Percentiles rank a stretch among this genome's conserved stretches.
phyloP scores from a whole-genome alignment of 2,888 invertebrate species.

The Leucania comma region DNA sequence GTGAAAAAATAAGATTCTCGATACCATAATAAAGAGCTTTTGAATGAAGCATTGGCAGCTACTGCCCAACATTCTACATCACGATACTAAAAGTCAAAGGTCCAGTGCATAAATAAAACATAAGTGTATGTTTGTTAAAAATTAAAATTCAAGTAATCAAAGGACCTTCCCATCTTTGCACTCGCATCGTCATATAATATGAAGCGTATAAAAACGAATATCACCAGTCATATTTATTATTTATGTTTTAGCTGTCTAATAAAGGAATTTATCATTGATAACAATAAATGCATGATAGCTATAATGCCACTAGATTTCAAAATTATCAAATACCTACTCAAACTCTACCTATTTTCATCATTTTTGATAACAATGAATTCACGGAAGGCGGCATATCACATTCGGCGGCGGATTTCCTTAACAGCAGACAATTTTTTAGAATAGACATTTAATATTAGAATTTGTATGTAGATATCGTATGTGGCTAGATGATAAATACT shows the following conservation, averaged over 20 bases:
- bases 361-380: slow-evolving; percentile 18
- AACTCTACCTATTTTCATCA: slow-evolving; percentile 7
- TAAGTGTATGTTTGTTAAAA: background rate
- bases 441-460: background rate
- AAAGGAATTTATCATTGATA: slow-evolving; percentile 22
- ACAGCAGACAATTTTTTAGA: background rate
- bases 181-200: background rate
- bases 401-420: slow-evolving; percentile 10
- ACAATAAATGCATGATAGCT: slow-evolving; percentile 31
- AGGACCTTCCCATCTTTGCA: background rate
- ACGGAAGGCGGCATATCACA: background rate
- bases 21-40: background rate
- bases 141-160: background rate
- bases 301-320: slow-evolving; percentile 26
- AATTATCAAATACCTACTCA: slow-evolving; percentile 13
- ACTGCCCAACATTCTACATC: too few relatives aligned
- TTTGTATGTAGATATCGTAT: too few relatives aligned
- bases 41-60: too few relatives aligned
- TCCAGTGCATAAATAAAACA: too few relatives aligned
- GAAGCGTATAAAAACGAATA: background rate
- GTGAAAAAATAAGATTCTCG: background rate
- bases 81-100: too few relatives aligned
- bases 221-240: background rate
- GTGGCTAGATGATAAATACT: too few relatives aligned
- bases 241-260: slow-evolving; percentile 7